Percentiles rank a stretch among this genome's conserved stretches.
Conservation (phyloP, 2,888 invertebrate genomes). For the Miltochrista miniata region DNA sequence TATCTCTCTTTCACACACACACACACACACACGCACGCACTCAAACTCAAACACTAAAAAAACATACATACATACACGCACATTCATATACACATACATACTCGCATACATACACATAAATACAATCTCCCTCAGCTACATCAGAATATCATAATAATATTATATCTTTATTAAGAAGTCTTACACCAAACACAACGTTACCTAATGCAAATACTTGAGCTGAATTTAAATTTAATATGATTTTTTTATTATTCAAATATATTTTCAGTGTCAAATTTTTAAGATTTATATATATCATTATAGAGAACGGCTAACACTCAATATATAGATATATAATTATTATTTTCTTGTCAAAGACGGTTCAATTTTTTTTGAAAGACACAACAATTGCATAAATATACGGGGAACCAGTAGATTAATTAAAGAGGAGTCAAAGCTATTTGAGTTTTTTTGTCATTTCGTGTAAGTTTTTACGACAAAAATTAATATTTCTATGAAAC, state of each 20-base stretch:
- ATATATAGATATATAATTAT: conserved; percentile 19
- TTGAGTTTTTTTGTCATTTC: neutral
- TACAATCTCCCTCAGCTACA: too few relatives aligned
- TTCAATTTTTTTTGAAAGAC: conserved; percentile 13
- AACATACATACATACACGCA: neutral
- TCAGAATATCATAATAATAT: too few relatives aligned
- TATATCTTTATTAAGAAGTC: neutral
- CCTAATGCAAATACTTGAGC: conserved; percentile 24
- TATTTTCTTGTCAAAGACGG: conserved; percentile 24
- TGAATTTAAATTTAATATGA: conserved; percentile 6
- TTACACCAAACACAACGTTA: neutral
- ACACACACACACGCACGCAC: neutral
- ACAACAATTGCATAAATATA: conserved; percentile 9
- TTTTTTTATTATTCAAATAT: conserved; percentile 40
- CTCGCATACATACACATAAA: too few relatives aligned
- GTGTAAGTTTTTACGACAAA: neutral
- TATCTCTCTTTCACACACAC: neutral
- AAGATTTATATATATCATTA: conserved; percentile 9
- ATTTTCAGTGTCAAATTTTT: conserved; percentile 68
- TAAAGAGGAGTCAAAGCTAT: conserved; percentile 14
- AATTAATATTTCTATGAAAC: conserved; percentile 1
- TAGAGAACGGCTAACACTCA: conserved; percentile 26
- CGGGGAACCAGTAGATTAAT: conserved; percentile 23
- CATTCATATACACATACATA: neutral
- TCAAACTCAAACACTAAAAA: too few relatives aligned